Base-by-base conservation (phyloP, 1,140 invertebrate genomes). In the Pinna nobilis region DNA sequence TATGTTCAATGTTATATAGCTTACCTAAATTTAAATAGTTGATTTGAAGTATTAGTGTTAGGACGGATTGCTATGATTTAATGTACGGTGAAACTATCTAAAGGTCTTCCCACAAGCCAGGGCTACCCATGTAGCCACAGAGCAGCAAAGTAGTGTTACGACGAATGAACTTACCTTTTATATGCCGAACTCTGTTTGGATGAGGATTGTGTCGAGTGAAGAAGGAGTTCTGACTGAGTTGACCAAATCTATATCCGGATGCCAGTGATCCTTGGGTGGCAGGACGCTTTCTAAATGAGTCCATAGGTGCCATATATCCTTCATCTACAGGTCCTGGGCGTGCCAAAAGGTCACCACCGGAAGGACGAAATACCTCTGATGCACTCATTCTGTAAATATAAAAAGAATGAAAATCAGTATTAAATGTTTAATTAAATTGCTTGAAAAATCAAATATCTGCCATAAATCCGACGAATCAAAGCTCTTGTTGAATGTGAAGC, bases 191-290 rank as follows among this genome's bases (percentile, higher is more conserved):
- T 60, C 88, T 72, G 47, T 60, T 59, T 3, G 88, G 87, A 60
- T 89, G 87, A 13, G 88, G 87, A 33, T 86, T 88, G 79, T 89
- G 87, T 49, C 88, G 73, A 5, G 87, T 87, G 77, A 89, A 89
- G 73, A 89, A 89, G 11, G 86, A 86, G 66, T 84, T 87, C 63
- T 82, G 81, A 60, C 87, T 88, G 6, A 87, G 80, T 63, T 87
- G 81, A 1, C 87, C 87, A 63, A 88, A 88, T 67, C 87, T 77
- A 74, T 87, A 87, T 0, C 86, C 86, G 20, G 32, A 32, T 32
- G 55, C 37, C n/a, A n/a, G n/a, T n/a, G 55, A 59, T 11, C 82
- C 70, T 25, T 84, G 82, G n/a, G 83, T 84, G 37, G 80, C 72
- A 0, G 86, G 84, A 4, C 86, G 77, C 51, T 82, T 81, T 20